phyloP scores from a whole-genome alignment of 2,113 vertebrate genomes.

The Hystrix cristata region DNA sequence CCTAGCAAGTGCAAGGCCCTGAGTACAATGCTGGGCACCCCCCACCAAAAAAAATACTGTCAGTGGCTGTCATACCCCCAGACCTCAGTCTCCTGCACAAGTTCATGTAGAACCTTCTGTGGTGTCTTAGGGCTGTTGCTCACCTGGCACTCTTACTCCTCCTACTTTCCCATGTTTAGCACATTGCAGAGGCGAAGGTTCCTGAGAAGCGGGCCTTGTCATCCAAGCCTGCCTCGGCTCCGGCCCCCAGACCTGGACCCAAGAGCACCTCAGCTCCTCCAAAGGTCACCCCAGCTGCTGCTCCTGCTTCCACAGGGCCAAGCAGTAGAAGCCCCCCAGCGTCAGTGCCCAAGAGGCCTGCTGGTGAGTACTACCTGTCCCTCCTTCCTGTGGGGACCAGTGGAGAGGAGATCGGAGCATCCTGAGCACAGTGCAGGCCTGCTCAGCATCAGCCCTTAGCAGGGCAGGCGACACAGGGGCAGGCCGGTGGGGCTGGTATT shows the following conservation, averaged over 20 bases:
- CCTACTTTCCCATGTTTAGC: conserved; percentile 44
- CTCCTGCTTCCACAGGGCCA: conserved; percentile 77
- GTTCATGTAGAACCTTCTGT: not conserved
- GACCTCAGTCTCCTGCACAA: not conserved
- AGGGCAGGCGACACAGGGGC: too few species aligned
- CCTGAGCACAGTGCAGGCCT: not conserved
- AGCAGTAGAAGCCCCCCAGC: conserved; percentile 64
- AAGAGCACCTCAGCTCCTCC: conserved; percentile 82
- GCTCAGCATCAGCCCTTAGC: not conserved
- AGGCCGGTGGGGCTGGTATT: not conserved
- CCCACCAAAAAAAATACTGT: not conserved
- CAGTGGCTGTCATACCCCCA: not conserved
- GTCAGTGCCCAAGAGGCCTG: conserved; percentile 88
- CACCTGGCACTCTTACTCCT: not conserved
- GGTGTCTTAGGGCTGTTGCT: not conserved
- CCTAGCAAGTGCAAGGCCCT: too few species aligned
- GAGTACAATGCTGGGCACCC: too few species aligned
- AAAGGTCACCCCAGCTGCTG: conserved; percentile 80
- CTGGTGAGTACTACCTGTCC: conserved; percentile 84
- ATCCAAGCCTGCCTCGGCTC: conserved; percentile 85
- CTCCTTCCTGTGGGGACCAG: not conserved
- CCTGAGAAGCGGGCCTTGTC: conserved; percentile 87
- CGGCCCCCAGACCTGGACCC: conserved; percentile 65
- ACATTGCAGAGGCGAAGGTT: conserved; percentile 87
- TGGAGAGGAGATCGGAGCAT: not conserved